Evolutionary conservation across 2,888 invertebrate species (phyloP).

Genomic region (Chrysolina haemoptera): DNA sequence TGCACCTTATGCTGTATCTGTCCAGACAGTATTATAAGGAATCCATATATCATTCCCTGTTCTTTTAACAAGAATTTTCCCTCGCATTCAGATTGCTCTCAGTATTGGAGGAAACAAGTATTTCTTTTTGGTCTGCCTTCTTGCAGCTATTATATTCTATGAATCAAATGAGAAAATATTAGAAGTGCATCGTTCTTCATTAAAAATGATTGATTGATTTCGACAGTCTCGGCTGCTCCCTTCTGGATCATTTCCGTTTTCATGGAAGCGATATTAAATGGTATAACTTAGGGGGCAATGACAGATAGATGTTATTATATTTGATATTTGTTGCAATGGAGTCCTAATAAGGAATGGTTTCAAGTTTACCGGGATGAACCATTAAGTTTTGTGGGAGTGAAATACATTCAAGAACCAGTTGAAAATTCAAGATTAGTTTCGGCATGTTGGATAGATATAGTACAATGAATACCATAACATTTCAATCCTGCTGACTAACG

Average conservation of each 20-base stretch:
- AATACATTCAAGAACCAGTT: too few relatives aligned
- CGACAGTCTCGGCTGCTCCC: conserved; percentile 1
- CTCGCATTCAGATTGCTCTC: conserved; percentile 33
- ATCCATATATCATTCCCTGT: conserved; percentile 46
- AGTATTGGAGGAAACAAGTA: conserved; percentile 33
- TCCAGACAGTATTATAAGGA: conserved; percentile 38
- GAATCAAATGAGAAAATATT: conserved; percentile 27
- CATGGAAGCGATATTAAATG: conserved; percentile 9
- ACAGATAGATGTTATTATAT: conserved; percentile 3
- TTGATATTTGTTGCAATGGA: not conserved
- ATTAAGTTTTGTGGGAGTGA: too few relatives aligned
- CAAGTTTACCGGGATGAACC: not conserved
- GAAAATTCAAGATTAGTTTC: too few relatives aligned
- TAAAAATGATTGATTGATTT: conserved; percentile 33
- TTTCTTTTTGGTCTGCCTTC: conserved; percentile 27
- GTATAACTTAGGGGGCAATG: not conserved
- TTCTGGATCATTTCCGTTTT: conserved; percentile 19
- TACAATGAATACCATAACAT: too few relatives aligned
- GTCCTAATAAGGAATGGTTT: not conserved
- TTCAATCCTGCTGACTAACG: too few relatives aligned
- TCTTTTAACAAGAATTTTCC: conserved; percentile 42
- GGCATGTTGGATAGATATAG: too few relatives aligned
- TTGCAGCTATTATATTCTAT: conserved; percentile 7
- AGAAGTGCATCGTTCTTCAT: conserved; percentile 33
- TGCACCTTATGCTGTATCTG: conserved; percentile 60